Base-by-base conservation (phyloP, 1,140 invertebrate genomes). In the Drosophila hydei region DNA sequence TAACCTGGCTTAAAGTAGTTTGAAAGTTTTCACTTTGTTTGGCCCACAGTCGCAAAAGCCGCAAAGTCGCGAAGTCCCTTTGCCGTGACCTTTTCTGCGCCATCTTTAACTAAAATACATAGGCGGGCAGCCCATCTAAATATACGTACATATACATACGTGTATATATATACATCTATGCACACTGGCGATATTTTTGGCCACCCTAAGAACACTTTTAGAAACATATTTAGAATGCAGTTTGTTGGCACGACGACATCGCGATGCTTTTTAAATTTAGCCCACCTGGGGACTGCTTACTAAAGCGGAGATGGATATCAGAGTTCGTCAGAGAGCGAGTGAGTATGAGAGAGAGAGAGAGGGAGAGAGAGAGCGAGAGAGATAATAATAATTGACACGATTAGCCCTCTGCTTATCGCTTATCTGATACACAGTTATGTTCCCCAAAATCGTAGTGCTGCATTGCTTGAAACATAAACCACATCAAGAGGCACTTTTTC, bases 221-320 rank as follows among this genome's bases (percentile, higher is more conserved):
- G 25, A 58, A 58, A 79, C 77, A 62, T 21, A 79, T 62, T 79
- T 79, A 79, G 72, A 75, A 72, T 79, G 72, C 77, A 79, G 72
- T 75, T 79, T 80, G 72, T 80, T 69, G 72, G 64, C 75, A 52
- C 62, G 63, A 64, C 52, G 71, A 80, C 72, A 64, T 73, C 71
- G 30, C 27, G 69, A 59, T 64, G 64, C 19, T 51, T 72, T 71
- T 73, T 80, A 81, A 73, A 64, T 80, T 80, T 80, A 80, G 78
- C 40, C 78, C 69, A 81, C 78, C 78, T 81, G 78, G 78, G 77
- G 73, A 65, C 61, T 47, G 45, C 54, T 27, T 30, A 30, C 27
- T 30, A n/a, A 38, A 38, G 6, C 36, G 12, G 36, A 38, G 3
- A 30, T 27, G 40, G 36, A 5, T 43, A 45, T 45, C 11, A 21